phyloP scores from a whole-genome alignment of 2,888 invertebrate species.

The Dilophus febrilis region DNA sequence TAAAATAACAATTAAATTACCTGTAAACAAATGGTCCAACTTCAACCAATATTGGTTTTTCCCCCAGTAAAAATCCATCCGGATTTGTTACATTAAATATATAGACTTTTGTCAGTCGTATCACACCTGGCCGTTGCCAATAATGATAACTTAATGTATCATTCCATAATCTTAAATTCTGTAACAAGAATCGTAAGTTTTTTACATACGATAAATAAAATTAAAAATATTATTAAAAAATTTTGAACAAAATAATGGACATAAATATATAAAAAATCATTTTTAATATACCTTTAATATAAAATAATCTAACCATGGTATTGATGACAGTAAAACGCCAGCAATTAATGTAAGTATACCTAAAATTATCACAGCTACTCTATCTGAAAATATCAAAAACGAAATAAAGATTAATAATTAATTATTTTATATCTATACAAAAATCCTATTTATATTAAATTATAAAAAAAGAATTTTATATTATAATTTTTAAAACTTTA shows the following conservation, averaged over 20 bases:
- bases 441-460: too few relatives aligned
- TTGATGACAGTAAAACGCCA: conserved; percentile 66
- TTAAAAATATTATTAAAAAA: not conserved
- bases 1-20: conserved; percentile 33
- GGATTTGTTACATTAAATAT: conserved; percentile 81
- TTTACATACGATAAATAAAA: too few relatives aligned
- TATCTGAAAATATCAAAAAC: conserved; percentile 43
- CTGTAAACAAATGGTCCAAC: conserved; percentile 75
- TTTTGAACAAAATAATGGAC: not conserved
- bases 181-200: too few relatives aligned
- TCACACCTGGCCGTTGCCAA: conserved; percentile 75
- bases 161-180: conserved; percentile 72
- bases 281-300: conserved; percentile 49
- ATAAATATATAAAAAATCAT: not conserved
- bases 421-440: too few relatives aligned
- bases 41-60: conserved; percentile 66
- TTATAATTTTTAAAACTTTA: too few relatives aligned
- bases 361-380: conserved; percentile 60
- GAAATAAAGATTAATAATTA: too few relatives aligned
- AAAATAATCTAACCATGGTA: conserved; percentile 77
- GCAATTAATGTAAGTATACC: conserved; percentile 63
- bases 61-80: conserved; percentile 58
- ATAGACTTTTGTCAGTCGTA: conserved; percentile 67
- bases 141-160: conserved; percentile 74
- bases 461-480: too few relatives aligned